These are phyloP conservation scores for Halisarca cf. caerulea DNA, from an alignment of 37 sponge, comb jelly and placozoan species.

Conservation along the genomic window DNA sequence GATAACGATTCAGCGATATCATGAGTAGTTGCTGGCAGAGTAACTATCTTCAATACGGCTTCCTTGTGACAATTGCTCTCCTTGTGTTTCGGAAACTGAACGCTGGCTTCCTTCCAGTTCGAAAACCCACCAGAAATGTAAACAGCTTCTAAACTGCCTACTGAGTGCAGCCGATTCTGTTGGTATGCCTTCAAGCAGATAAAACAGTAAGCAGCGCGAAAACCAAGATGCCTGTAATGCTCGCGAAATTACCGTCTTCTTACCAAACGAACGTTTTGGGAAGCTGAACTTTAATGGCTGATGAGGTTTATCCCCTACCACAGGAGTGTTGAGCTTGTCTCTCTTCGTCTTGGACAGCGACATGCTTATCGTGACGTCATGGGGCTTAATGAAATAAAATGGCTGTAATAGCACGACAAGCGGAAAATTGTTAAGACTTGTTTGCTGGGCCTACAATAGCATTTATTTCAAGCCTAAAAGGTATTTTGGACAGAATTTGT, in stretches of 20 bases:
- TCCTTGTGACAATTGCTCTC: constrained; percentile 37
- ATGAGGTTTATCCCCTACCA: constrained; percentile 23
- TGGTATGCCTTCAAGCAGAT: constrained; percentile 42
- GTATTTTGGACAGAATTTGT: neutral
- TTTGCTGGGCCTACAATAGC: neutral
- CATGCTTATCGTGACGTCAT: constrained; percentile 12
- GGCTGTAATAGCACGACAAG: neutral
- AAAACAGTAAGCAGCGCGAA: constrained; percentile 52
- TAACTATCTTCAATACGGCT: constrained; percentile 20
- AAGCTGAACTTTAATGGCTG: neutral
- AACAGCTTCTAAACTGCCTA: constrained; percentile 16
- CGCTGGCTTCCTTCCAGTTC: constrained; percentile 62
- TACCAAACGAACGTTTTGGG: neutral
- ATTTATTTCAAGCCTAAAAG: neutral
- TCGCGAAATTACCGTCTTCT: neutral
- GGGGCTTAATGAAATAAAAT: neutral
- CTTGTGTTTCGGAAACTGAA: constrained; percentile 42
- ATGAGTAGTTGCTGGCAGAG: constrained; percentile 35
- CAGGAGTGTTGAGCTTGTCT: constrained; percentile 14
- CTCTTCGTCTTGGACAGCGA: constrained; percentile 19
- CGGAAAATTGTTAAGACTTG: neutral
- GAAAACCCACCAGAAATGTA: constrained; percentile 36
- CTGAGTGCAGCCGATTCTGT: constrained; percentile 29
- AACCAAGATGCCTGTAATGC: no score
- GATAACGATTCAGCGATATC: constrained; percentile 56